Conservation (phyloP, 2,888 invertebrate species). For the Pseudoips prasinana region DNA sequence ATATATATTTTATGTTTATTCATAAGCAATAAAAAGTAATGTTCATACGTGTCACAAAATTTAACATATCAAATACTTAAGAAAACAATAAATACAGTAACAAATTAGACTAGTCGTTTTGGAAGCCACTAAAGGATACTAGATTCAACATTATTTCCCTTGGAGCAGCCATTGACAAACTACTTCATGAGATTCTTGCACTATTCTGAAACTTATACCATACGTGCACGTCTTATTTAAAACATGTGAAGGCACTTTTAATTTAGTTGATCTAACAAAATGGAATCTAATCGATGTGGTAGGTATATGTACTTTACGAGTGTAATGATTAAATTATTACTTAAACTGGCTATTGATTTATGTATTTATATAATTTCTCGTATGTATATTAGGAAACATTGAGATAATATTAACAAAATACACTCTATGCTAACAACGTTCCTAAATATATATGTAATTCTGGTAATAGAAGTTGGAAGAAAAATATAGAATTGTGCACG, state of each 20-base stretch:
- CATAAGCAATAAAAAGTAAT: conserved; percentile 81
- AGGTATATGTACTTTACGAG: background rate
- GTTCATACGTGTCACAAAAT: conserved; percentile 68
- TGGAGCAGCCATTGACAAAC: conserved; percentile 41
- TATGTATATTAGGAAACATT: no score
- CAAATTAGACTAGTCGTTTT: conserved; percentile 51
- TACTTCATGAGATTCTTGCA: conserved; percentile 30
- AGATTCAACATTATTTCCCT: conserved; percentile 31
- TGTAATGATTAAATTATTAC: no score
- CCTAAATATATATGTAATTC: background rate
- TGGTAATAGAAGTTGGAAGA: conserved; percentile 3
- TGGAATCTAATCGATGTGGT: conserved; percentile 6
- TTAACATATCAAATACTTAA: conserved; percentile 57
- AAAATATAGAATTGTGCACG: conserved; percentile 16
- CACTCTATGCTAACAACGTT: no score
- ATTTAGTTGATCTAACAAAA: conserved; percentile 46
- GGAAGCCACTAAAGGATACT: conserved; percentile 58
- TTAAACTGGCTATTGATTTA: no score
- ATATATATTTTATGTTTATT: conserved; percentile 72
- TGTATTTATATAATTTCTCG: no score
- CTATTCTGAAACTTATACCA: conserved; percentile 16
- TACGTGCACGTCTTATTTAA: conserved; percentile 46
- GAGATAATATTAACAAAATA: no score
- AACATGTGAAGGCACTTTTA: conserved; percentile 71
- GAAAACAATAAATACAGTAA: conserved; percentile 55